Evolutionary conservation across 2,113 vertebrate genomes (phyloP).

Genomic region (Psephotus haematonotus): DNA sequence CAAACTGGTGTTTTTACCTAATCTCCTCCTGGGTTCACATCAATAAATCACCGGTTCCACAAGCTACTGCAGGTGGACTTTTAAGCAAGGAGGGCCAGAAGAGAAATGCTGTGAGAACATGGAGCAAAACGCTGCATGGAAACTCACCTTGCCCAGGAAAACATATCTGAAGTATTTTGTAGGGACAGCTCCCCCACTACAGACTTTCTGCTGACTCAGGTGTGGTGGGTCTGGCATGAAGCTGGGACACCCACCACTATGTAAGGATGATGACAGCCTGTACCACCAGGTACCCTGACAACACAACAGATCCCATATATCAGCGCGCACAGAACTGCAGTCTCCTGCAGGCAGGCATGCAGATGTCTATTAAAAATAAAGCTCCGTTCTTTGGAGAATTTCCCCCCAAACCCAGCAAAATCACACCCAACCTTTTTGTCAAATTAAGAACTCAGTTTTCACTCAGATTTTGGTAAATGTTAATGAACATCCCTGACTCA

Average conservation of each 20-base stretch:
- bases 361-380: not conserved
- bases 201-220: not conserved
- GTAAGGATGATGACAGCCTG: not conserved
- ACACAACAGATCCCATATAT: not conserved
- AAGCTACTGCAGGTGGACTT: not conserved
- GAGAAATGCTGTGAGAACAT: fast-evolving
- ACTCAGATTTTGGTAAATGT: not conserved
- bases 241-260: not conserved
- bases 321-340: not conserved
- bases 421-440: not conserved
- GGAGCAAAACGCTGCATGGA: not conserved
- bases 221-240: not conserved
- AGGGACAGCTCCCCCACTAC: not conserved
- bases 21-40: not conserved
- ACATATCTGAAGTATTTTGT: not conserved
- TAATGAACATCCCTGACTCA: constrained; percentile 1
- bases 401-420: not conserved
- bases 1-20: not conserved
- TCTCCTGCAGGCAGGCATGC: not conserved
- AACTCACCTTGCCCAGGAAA: not conserved
- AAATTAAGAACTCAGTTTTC: not conserved
- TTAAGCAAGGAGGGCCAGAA: not conserved
- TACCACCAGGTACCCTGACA: not conserved
- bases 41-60: not conserved
- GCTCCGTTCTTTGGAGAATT: not conserved